These are phyloP conservation scores for Corvus cornix DNA, from an alignment of 2,113 vertebrate genomes.

Conservation along the genomic window DNA sequence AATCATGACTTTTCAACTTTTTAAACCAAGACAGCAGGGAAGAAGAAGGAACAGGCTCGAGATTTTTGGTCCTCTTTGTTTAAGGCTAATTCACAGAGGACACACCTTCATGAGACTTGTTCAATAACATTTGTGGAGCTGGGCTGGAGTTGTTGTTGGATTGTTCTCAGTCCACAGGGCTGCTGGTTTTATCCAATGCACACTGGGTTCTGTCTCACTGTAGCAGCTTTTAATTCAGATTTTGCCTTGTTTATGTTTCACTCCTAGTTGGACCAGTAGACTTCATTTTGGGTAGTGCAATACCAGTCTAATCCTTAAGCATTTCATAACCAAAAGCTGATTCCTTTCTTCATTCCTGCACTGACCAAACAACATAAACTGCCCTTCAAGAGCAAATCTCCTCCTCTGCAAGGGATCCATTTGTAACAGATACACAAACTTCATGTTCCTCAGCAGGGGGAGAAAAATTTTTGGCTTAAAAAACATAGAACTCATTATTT, in stretches of 20 bases:
- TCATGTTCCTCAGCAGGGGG: conserved; percentile 23
- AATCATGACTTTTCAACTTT: conserved; percentile 71
- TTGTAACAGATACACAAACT: not conserved
- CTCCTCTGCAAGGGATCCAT: not conserved
- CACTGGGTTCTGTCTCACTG: conserved; percentile 11
- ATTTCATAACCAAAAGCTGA: not conserved
- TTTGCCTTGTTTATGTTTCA: conserved; percentile 29
- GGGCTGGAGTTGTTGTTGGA: conserved; percentile 63
- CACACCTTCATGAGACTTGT: conserved; percentile 67
- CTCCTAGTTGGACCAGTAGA: not conserved
- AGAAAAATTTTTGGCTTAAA: conserved; percentile 31
- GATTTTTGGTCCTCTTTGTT: conserved; percentile 66
- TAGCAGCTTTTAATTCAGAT: conserved; percentile 54
- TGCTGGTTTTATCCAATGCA: conserved; percentile 45
- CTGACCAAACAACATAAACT: not conserved
- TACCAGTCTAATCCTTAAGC: not conserved
- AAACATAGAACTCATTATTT: not conserved
- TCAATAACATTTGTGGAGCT: conserved; percentile 70
- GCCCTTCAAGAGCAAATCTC: not conserved
- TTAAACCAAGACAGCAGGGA: conserved; percentile 65
- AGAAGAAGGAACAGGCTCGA: conserved; percentile 50
- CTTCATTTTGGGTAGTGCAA: not conserved
- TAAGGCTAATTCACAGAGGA: conserved; percentile 64
- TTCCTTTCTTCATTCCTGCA: conserved; percentile 15
- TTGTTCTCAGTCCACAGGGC: conserved; percentile 50